A percentile compares a stretch with the other conserved stretches of the same genome.
Evolutionary conservation across 2,797 vertebrate species (phyloP).

Genomic region (Tenualosa thibaudeaui): DNA sequence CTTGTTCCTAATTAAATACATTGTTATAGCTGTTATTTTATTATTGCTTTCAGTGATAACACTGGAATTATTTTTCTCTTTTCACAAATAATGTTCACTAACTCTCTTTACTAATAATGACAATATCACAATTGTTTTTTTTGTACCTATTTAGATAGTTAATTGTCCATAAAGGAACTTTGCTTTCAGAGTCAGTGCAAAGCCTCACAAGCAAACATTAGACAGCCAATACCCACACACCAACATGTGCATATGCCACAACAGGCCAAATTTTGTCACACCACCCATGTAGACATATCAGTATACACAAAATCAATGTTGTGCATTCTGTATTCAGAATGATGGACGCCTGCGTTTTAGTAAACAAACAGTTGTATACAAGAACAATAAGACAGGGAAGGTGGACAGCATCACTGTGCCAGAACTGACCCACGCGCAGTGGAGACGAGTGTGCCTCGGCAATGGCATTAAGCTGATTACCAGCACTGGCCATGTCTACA

Average conservation of each 20-base stretch:
- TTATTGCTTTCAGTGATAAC: neutral
- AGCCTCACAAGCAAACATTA: too few relatives aligned
- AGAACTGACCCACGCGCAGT: conserved; percentile 84
- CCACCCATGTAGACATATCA: too few relatives aligned
- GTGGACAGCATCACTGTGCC: conserved; percentile 89
- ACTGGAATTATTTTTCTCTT: neutral
- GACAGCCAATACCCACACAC: too few relatives aligned
- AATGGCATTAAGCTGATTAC: conserved; percentile 90
- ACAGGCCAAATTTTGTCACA: too few relatives aligned
- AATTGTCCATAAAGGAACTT: too few relatives aligned
- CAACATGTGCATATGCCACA: too few relatives aligned
- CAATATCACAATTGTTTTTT: neutral
- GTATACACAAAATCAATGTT: neutral
- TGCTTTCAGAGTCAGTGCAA: too few relatives aligned
- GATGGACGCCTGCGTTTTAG: conserved; percentile 91
- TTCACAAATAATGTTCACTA: too few relatives aligned
- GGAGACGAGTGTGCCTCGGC: conserved; percentile 92
- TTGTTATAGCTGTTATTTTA: neutral
- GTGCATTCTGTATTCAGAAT: conserved; percentile 71
- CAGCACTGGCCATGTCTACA: conserved; percentile 86
- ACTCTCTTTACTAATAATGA: neutral
- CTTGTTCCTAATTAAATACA: neutral
- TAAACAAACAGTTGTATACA: conserved; percentile 92
- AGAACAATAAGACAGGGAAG: conserved; percentile 94
- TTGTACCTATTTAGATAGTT: too few relatives aligned